These are phyloP conservation scores for Neoarius graeffei DNA, from an alignment of 2,113 vertebrate genomes.

Conservation along the genomic window DNA sequence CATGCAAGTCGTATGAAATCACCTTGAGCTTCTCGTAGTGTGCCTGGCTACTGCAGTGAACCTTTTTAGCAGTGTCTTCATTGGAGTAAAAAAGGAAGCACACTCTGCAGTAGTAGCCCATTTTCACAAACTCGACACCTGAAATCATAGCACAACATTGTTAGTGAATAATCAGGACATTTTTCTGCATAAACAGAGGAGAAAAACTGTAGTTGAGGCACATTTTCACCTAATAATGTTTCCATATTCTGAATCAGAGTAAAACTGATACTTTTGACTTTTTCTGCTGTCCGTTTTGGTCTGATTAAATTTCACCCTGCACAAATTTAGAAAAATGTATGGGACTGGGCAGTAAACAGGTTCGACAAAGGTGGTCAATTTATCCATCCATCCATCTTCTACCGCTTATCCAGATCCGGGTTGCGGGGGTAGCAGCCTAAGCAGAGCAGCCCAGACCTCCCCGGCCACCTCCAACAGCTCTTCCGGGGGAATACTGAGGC, in stretches of 20 bases:
- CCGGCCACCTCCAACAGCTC: too few species aligned
- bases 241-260: background rate
- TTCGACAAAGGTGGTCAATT: background rate
- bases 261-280: background rate
- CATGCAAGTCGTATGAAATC: constrained; percentile 14
- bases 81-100: constrained; percentile 98
- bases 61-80: constrained; percentile 91
- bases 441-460: too few species aligned
- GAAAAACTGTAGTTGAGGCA: background rate
- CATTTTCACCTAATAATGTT: background rate
- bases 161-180: background rate
- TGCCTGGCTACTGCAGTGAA: constrained; percentile 91
- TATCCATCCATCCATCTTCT: too few species aligned
- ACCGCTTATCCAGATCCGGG: too few species aligned
- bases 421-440: too few species aligned
- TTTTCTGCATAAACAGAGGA: background rate
- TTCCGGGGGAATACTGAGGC: too few species aligned
- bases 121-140: constrained; percentile 97
- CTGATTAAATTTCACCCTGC: background rate
- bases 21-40: constrained; percentile 98
- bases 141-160: constrained; percentile 55
- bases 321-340: background rate
- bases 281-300: background rate
- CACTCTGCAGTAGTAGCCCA: constrained; percentile 95
- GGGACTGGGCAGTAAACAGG: background rate